Evolutionary conservation across 2,888 invertebrate species (phyloP).

Genomic region (Orchesellides sinensis): DNA sequence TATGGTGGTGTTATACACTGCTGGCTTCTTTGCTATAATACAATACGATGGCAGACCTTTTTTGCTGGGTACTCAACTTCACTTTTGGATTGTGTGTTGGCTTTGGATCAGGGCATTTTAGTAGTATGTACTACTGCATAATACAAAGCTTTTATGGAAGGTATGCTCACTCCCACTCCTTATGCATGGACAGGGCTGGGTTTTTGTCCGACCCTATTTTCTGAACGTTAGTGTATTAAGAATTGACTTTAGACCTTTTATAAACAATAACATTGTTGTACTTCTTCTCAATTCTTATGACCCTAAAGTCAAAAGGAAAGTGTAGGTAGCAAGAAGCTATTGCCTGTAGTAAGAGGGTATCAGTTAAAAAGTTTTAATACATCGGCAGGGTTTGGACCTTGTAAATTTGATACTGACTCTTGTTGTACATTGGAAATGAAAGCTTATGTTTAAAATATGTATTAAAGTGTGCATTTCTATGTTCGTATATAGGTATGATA

Average conservation of each 20-base stretch:
- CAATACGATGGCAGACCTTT: neutral
- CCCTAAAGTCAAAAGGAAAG: neutral
- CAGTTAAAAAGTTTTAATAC: neutral
- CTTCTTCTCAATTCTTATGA: neutral
- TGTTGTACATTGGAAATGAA: no score
- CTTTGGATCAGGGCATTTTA: neutral
- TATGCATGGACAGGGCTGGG: neutral
- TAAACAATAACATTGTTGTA: neutral
- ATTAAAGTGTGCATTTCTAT: no score
- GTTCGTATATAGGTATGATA: no score
- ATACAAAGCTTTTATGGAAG: no score
- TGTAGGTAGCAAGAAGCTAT: no score
- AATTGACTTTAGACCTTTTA: slow-evolving; percentile 36
- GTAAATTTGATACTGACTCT: no score
- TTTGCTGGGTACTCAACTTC: neutral
- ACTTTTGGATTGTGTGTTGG: neutral
- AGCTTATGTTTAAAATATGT: no score
- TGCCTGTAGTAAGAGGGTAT: no score
- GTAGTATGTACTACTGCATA: neutral
- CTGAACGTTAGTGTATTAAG: neutral
- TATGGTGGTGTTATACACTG: neutral
- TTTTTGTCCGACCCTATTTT: neutral
- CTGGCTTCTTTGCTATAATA: neutral
- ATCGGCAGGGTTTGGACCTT: neutral
- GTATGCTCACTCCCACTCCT: slow-evolving; percentile 13